Conservation (phyloP, 2,113 vertebrate genomes). For the Falco punctatus region DNA sequence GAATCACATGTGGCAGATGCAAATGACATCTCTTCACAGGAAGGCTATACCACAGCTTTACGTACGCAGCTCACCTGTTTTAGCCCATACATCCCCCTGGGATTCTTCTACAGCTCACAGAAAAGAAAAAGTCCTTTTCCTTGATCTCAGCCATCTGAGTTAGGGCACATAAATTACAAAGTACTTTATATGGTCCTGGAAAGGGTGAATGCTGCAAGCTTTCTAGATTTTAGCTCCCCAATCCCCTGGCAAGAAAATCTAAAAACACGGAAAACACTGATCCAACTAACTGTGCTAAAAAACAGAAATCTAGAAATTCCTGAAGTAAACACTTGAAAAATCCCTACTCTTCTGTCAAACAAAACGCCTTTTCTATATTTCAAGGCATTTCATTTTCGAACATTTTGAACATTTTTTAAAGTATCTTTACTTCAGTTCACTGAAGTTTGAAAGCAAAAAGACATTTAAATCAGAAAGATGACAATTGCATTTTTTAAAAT, state of each 20-base stretch:
- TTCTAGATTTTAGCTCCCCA: background rate
- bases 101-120: background rate
- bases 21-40: background rate
- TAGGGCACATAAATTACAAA: too few relatives aligned
- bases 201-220: background rate
- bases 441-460: background rate
- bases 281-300: background rate
- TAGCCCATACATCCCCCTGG: background rate
- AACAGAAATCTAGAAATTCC: background rate
- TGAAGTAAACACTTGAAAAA: background rate
- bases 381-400: background rate
- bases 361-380: background rate
- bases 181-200: background rate
- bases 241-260: background rate
- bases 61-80: background rate
- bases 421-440: background rate
- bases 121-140: background rate
- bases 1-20: fast-evolving
- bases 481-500: background rate
- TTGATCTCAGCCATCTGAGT: background rate
- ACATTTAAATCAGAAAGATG: background rate
- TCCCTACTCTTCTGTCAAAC: background rate
- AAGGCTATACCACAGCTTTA: background rate
- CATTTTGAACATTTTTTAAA: background rate
- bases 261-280: background rate